Evolutionary conservation across 2,888 invertebrate species (phyloP), one percentile per base, ranked within the genome.

Genomic region (Nomada goodeniana): DNA sequence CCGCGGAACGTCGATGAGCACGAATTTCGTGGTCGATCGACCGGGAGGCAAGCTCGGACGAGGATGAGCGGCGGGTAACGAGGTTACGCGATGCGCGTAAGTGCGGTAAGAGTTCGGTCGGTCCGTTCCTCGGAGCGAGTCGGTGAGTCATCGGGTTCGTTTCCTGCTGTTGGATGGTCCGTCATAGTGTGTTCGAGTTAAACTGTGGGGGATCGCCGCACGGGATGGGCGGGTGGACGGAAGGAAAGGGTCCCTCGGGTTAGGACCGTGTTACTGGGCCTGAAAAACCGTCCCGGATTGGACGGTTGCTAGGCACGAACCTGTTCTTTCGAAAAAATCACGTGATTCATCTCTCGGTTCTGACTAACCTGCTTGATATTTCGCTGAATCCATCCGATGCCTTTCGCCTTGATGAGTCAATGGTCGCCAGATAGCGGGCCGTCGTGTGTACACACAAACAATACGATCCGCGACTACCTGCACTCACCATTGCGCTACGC

Each of bases 341-440:
- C 84, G 86, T 92, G 92, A 92, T 91, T 92, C 86, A 87, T 86
- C 87, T 47, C 15, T 79, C 85, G 76, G 53, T 86, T 86, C 86
- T 86, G 86, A 86, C 87, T 87, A 86, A 86, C 78, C 85, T 78
- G 67, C 74, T 70, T 86, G 87, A 80, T 87, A 85, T 86, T 86
- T 85, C 85, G 80, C 87, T 85, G 83, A 86, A 87, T 73, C 80
- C 73, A 67, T 26, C 52, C 71, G 83, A 76, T 85, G 79, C 83
- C 88, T 91, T 90, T 89, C 82, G 81, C 82, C 82, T 82, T 79
- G 89, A 89, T 91, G 91, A 91, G 88, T 91, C 91, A 91, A 91
- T 90, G 83, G 70, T 83, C 80, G 61, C 73, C 10, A 52, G 74
- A 77, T 64, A 79, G 47, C 53, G 55, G 53, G 15, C 57, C 52